A percentile compares a stretch with the other conserved stretches of the same genome.
phyloP scores from a whole-genome alignment of 2,797 vertebrate genomes.

The Peromyscus aztecus region DNA sequence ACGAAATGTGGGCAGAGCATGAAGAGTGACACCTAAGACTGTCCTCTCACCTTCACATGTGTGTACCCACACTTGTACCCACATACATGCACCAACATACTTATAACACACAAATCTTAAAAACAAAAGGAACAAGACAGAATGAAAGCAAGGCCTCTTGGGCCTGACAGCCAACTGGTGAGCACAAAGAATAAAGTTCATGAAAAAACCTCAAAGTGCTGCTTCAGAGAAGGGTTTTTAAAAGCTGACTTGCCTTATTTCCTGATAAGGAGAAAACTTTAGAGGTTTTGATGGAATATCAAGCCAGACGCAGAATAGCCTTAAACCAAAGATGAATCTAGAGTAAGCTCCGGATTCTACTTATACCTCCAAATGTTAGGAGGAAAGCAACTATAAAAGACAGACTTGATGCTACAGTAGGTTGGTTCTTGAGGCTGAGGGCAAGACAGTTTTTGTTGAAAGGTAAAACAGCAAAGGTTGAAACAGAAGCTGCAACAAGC shows the following conservation, averaged over 20 bases:
- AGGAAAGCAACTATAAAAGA: neutral
- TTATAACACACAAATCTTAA: neutral
- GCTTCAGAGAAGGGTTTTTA: neutral
- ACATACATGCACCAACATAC: neutral
- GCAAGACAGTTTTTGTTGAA: neutral
- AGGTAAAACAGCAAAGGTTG: neutral
- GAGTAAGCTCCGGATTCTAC: neutral
- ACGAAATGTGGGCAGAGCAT: neutral
- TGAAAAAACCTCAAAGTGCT: neutral
- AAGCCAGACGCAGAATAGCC: neutral
- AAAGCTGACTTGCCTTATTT: neutral
- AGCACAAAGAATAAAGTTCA: neutral
- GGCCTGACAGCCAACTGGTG: neutral
- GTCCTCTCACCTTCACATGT: neutral
- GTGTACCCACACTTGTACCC: no score
- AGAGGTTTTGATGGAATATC: neutral
- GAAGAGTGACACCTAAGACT: neutral
- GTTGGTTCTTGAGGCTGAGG: neutral
- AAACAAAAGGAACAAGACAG: neutral
- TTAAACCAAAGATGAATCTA: neutral
- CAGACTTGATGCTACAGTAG: neutral
- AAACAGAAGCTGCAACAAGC: no score
- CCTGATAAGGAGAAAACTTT: neutral
- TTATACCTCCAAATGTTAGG: neutral
- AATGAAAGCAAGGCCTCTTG: neutral